Evolutionary conservation across 2,888 invertebrate genomes (phyloP).

Genomic region (Philonicus albiceps): DNA sequence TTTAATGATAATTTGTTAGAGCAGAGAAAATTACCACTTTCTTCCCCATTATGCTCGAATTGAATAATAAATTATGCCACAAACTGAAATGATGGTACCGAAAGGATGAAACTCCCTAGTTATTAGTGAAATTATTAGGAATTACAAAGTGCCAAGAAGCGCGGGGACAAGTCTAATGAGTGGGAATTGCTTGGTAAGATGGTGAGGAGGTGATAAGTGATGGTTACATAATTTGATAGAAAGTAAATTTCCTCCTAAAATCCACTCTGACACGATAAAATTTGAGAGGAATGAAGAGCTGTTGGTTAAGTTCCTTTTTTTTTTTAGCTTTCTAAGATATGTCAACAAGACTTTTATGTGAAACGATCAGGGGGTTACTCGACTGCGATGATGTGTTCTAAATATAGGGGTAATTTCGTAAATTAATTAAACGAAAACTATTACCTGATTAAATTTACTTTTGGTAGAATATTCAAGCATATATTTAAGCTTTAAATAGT

Average conservation of each 20-base stretch:
- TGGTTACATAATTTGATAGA: background rate
- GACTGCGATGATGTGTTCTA: no score
- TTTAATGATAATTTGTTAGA: background rate
- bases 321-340: background rate
- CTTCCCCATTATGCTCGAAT: background rate
- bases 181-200: background rate
- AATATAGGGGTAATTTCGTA: no score
- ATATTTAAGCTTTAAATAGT: no score
- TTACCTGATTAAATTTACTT: no score
- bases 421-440: no score
- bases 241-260: background rate
- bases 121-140: background rate
- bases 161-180: background rate
- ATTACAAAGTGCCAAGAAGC: background rate
- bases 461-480: no score
- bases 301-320: background rate
- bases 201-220: background rate
- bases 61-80: background rate
- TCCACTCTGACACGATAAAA: background rate
- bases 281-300: background rate
- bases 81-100: background rate
- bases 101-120: background rate
- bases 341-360: no score
- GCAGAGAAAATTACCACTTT: background rate
- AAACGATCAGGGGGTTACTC: no score